A percentile compares a stretch with the other conserved stretches of the same genome.
These are phyloP conservation scores for Zaprionus ornatus DNA, from an alignment of 1,140 invertebrate species.

Conservation along the genomic window DNA sequence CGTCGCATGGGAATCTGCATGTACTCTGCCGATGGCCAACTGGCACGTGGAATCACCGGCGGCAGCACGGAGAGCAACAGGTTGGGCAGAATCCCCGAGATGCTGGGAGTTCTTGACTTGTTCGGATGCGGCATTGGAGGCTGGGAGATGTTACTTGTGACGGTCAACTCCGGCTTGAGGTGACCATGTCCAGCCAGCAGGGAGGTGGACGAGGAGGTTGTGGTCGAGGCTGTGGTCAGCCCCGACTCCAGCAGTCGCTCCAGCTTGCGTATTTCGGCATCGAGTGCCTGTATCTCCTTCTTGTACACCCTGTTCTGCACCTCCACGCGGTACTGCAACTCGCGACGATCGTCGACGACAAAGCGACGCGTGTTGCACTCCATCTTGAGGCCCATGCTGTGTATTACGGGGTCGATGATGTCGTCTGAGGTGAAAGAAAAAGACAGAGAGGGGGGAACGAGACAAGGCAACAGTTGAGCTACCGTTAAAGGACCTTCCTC, in stretches of 20 bases:
- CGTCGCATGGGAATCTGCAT: constrained; percentile 85
- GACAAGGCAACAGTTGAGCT: neutral
- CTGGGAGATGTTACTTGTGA: constrained; percentile 56
- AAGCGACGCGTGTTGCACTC: constrained; percentile 94
- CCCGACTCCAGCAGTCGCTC: constrained; percentile 88
- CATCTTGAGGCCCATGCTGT: constrained; percentile 93
- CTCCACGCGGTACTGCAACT: constrained; percentile 93
- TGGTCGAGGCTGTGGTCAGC: constrained; percentile 85
- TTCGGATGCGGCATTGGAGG: constrained; percentile 18
- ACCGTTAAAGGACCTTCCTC: neutral
- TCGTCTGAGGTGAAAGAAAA: constrained; percentile 84
- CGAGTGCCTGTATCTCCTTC: constrained; percentile 91
- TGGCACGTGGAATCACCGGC: constrained; percentile 89
- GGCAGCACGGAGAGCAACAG: constrained; percentile 89
- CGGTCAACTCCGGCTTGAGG: constrained; percentile 84
- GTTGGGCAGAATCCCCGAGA: constrained; percentile 88
- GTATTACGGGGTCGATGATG: constrained; percentile 91
- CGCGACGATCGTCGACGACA: constrained; percentile 89
- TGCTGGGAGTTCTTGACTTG: constrained; percentile 86
- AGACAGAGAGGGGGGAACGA: neutral
- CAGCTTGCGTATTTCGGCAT: constrained; percentile 91
- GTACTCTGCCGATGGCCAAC: constrained; percentile 89
- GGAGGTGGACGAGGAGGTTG: constrained; percentile 86
- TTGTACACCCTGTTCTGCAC: constrained; percentile 96
- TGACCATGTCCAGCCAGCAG: constrained; percentile 84